Evolutionary conservation across 1,140 invertebrate species (phyloP).

Genomic region (Halyomorpha halys): DNA sequence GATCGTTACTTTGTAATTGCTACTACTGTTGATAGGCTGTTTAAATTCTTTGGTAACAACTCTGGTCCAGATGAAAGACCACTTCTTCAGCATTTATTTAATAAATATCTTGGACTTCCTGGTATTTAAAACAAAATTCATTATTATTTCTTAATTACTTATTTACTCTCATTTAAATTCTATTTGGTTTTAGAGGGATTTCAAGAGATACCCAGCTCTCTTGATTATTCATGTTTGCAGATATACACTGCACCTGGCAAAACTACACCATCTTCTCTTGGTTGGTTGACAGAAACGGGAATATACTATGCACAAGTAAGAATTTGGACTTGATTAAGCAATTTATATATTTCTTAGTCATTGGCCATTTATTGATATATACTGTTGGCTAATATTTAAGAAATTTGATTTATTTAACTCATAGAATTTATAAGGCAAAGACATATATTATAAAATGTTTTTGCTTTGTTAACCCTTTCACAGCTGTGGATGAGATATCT

Average conservation of each 20-base stretch:
- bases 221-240: constrained; percentile 68
- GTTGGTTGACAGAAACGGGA: constrained; percentile 72
- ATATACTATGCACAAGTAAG: constrained; percentile 56
- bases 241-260: constrained; percentile 60
- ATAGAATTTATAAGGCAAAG: too few species aligned
- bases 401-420: too few species aligned
- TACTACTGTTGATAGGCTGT: constrained; percentile 69
- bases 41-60: constrained; percentile 72
- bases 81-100: constrained; percentile 69
- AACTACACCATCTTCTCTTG: constrained; percentile 63
- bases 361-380: too few species aligned
- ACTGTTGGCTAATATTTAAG: too few species aligned
- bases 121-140: constrained; percentile 40
- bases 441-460: too few species aligned
- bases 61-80: constrained; percentile 63
- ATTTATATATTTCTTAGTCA: neutral
- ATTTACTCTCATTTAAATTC: neutral
- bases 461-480: too few species aligned
- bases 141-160: neutral
- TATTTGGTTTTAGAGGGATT: constrained; percentile 43
- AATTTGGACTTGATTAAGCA: neutral
- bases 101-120: constrained; percentile 61
- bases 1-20: constrained; percentile 70
- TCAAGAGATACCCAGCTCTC: constrained; percentile 60
- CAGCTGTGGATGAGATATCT: too few species aligned